Evolutionary conservation across 1,140 invertebrate genomes (phyloP), one percentile per base, ranked within the genome.

Genomic region (Ostrea edulis): DNA sequence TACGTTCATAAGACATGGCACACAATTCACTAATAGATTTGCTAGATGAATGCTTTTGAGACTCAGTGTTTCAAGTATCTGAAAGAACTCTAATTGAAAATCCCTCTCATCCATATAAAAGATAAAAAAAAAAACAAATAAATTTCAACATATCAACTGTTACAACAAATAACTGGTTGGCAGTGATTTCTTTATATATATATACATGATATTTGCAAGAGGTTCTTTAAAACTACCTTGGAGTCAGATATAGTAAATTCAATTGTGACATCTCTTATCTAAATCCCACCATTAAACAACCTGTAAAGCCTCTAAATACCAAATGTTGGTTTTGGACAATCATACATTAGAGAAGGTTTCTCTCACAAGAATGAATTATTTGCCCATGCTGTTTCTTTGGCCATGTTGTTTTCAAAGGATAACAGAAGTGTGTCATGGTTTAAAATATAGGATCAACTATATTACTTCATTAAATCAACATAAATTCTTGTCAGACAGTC

Each of bases 171-270:
- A 25, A 77, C 35, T 44, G 35, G 68, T 77, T 77, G 68, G 12
- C 25, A 29, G 25, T 77, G 68, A 77, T 9, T 77, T 77, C 29
- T 35, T 11, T 11, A 22, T 12, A 9, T 8, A 29, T 77, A 11
- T 62, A 62, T 62, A 14, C 20, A 29, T 25, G n/a, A 29, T 77
- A 77, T 77, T 25, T 35, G 29, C 29, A 14, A 35, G 68, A 29
- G 14, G 29, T 35, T 11, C 68, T 29, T 77, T 25, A 35, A 25
- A 11, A 29, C 22, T 9, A n/a, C 65, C 25, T 25, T 22, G 65
- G 22, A 71, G 29, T 77, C 68, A 29, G 25, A 77, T 77, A 77
- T 77, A 77, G 25, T 25, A 77, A 77, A 77, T 77, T 29, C 68
- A 29, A 25, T 44, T 2, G 68, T 77, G 68, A 77, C 68, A 77